A percentile compares a stretch with the other conserved stretches of the same genome.
phyloP scores from a whole-genome alignment of 2,113 vertebrate species.

The Passer montanus region DNA sequence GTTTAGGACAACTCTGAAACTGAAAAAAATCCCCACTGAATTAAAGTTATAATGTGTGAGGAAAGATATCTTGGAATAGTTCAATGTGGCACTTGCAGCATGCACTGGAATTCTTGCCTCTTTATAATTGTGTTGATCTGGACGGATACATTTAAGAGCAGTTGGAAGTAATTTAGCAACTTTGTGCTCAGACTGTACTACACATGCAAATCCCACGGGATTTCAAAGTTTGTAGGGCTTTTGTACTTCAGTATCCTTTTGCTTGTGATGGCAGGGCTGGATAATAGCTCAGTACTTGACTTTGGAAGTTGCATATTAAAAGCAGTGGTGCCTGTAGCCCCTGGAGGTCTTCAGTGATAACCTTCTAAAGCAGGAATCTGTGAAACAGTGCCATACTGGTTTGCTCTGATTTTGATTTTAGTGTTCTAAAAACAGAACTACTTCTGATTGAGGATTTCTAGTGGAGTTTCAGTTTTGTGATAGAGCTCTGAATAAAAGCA shows the following conservation, averaged over 20 bases:
- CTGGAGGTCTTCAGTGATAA: neutral
- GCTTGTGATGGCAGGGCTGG: neutral
- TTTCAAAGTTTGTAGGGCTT: neutral
- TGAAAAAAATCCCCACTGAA: neutral
- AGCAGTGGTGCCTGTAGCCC: neutral
- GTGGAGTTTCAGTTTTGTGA: neutral
- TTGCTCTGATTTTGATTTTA: neutral
- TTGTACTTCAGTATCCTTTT: neutral
- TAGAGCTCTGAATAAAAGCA: neutral
- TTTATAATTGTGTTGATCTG: neutral
- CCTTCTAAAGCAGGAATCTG: neutral
- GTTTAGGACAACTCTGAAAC: neutral
- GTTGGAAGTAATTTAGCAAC: slow-evolving; percentile 8
- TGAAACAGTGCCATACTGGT: neutral
- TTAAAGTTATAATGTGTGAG: neutral
- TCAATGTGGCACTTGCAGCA: neutral
- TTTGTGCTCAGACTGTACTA: neutral
- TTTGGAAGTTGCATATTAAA: neutral
- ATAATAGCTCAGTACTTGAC: neutral
- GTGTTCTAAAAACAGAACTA: neutral
- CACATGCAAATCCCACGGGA: neutral
- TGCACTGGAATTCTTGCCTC: neutral
- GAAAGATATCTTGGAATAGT: neutral
- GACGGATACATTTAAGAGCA: neutral
- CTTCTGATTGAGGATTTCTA: neutral